These are phyloP conservation scores for Cladopsammia gracilis DNA, from an alignment of 64 coral and sea anemone species.

Conservation along the genomic window DNA sequence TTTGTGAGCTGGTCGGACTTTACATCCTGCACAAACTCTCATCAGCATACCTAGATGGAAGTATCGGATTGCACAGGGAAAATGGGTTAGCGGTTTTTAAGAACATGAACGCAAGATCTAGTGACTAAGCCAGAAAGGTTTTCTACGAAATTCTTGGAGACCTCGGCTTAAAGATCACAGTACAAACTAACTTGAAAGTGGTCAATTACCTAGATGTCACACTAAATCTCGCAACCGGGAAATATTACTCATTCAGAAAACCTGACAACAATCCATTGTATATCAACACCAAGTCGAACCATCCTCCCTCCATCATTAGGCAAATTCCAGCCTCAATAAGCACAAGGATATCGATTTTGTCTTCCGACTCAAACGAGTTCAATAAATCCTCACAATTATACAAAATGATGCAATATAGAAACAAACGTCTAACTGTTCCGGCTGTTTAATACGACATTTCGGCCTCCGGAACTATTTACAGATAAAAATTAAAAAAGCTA, in stretches of 20 bases:
- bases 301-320: conserved; percentile 19
- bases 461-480: too few relatives aligned
- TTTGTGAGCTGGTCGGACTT: neutral
- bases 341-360: neutral
- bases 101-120: conserved; percentile 1
- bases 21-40: neutral
- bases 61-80: neutral
- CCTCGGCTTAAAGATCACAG: conserved; percentile 32
- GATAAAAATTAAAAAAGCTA: too few relatives aligned
- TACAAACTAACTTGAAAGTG: too few relatives aligned
- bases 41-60: neutral
- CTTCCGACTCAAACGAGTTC: neutral
- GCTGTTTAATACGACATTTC: too few relatives aligned
- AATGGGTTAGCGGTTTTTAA: conserved; percentile 7
- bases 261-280: too few relatives aligned
- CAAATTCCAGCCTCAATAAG: neutral
- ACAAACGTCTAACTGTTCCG: too few relatives aligned
- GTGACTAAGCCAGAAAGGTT: neutral
- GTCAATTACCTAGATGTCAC: too few relatives aligned
- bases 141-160: conserved; percentile 23
- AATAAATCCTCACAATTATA: too few relatives aligned
- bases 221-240: too few relatives aligned
- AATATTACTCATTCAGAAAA: too few relatives aligned
- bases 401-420: too few relatives aligned
- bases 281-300: neutral